Conservation (phyloP, 2,888 invertebrate genomes). For the Lasius fuliginosus region DNA sequence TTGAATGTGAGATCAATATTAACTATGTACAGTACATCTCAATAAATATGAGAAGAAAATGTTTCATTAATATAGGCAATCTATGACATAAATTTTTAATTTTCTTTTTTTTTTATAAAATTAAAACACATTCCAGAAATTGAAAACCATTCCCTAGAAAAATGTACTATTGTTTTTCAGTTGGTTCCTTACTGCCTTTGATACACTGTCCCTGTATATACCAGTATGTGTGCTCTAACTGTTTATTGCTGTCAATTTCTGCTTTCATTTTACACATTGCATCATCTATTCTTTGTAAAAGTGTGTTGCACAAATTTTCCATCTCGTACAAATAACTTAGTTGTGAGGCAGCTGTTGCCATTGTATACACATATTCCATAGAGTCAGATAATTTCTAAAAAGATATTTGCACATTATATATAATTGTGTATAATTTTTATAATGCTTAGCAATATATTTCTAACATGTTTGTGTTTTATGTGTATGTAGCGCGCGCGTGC, state of each 20-base stretch:
- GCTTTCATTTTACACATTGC: conserved; percentile 78
- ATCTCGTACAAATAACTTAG: conserved; percentile 82
- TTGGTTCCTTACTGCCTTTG: conserved; percentile 64
- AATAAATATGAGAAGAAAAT: conserved; percentile 28
- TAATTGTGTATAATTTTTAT: conserved; percentile 18
- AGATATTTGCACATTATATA: neutral
- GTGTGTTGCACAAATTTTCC: conserved; percentile 81
- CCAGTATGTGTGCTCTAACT: conserved; percentile 80
- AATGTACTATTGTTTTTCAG: neutral
- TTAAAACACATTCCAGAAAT: neutral
- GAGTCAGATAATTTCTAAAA: conserved; percentile 80
- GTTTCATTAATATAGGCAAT: neutral
- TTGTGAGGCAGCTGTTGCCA: conserved; percentile 82
- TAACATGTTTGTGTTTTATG: neutral
- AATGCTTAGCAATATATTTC: neutral
- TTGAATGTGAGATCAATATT: neutral
- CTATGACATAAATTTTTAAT: neutral
- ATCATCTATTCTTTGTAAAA: conserved; percentile 82
- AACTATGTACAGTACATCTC: neutral
- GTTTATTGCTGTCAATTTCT: conserved; percentile 74
- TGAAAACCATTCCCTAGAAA: neutral
- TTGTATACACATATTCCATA: conserved; percentile 83
- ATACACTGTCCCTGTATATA: conserved; percentile 79
- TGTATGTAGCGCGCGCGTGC: too few relatives aligned
- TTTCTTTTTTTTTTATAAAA: neutral